These are phyloP conservation scores for Pecten maximus DNA, from an alignment of 2,888 invertebrate genomes.

Conservation along the genomic window DNA sequence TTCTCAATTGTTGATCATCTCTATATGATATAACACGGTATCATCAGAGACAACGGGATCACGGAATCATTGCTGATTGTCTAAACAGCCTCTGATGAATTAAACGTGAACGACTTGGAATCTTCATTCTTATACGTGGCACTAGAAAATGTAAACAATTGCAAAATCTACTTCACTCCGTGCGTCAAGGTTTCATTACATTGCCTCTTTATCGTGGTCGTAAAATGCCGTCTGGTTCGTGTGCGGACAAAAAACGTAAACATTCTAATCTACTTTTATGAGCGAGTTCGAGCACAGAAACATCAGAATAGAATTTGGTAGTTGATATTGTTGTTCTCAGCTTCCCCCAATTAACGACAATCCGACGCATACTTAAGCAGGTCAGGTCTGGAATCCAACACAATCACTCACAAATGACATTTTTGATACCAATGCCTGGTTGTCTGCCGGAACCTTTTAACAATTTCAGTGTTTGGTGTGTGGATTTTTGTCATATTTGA, in stretches of 20 bases:
- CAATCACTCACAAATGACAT: background rate
- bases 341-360: background rate
- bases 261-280: background rate
- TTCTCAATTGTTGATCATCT: too few species aligned
- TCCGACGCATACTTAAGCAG: background rate
- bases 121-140: background rate
- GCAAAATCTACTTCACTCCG: background rate
- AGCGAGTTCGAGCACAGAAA: background rate
- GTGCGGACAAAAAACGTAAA: background rate
- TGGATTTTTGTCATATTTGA: too few species aligned
- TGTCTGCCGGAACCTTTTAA: background rate
- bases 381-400: background rate
- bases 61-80: too few species aligned
- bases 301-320: background rate
- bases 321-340: background rate
- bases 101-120: background rate
- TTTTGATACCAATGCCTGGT: background rate
- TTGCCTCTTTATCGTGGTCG: background rate
- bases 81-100: too few species aligned
- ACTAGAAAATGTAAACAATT: background rate
- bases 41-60: too few species aligned
- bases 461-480: background rate
- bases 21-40: too few species aligned
- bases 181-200: background rate
- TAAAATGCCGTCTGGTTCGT: background rate